Base-by-base conservation (phyloP, 1,140 invertebrate species). In the Stenopsyche tienmushanensis region DNA sequence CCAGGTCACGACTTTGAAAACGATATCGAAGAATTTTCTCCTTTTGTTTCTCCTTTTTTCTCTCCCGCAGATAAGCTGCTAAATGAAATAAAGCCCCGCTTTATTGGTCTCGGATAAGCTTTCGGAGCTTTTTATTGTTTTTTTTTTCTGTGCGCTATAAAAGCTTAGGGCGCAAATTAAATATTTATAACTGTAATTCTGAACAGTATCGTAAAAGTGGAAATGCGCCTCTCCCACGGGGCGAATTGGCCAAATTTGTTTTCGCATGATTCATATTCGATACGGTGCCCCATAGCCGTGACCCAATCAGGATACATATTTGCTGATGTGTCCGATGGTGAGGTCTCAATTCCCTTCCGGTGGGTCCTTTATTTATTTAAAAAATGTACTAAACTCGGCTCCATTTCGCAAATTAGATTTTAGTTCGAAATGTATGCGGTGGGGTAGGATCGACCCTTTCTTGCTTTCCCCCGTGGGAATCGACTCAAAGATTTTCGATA, bases 101-200 rank as follows among this genome's bases (percentile, higher is more conserved):
- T 47, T 47, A 47, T 47, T 47, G 44, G 44, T 47, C 44, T 47
- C 18, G 44, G 44, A 47, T 47, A 47, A 47, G 44, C 44, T 47
- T 47, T 47, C 3, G 23, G 29, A 24, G 29, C 50, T 41, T 65
- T 65, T 65, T 65, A 65, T 65, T 65, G 64, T 65, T 29, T 58
- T 59, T 50, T 65, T 42, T 34, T 34, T 20, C 17, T 5, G 29
- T 7, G 44, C 44, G 41, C 26, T 29, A 39, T 25, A 55, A 65
- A 65, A 65, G 47, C 44, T 65, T 58, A 58, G 44, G 64, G 63
- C 44, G 54, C 54, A 55, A 65, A 65, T 65, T 65, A 65, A 65
- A 65, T 65, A 65, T 65, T 65, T 65, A 65, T 65, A 65, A 65
- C 64, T 26, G 54, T 50, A 21, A 55, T 53, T 59, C 47, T 41